Evolutionary conservation across 2,113 vertebrate species (phyloP).

Genomic region (Psittacula cyanocephala): DNA sequence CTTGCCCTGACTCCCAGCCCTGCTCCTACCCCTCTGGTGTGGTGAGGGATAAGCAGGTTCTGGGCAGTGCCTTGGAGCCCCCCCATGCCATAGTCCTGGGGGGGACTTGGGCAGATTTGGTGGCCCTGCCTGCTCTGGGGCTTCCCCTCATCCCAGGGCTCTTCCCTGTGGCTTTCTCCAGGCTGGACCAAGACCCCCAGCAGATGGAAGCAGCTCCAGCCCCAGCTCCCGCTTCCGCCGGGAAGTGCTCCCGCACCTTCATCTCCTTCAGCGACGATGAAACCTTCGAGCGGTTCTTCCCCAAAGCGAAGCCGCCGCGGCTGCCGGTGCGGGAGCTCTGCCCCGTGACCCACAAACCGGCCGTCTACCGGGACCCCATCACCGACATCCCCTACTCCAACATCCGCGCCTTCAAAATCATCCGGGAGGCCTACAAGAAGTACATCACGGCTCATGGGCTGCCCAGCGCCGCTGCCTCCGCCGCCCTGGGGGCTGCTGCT

Average conservation of each 20-base stretch:
- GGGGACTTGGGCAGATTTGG: neutral
- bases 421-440: constrained; percentile 92
- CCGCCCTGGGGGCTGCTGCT: constrained; percentile 53
- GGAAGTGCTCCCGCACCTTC: constrained; percentile 88
- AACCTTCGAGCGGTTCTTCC: constrained; percentile 83
- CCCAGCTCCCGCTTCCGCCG: neutral
- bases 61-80: neutral
- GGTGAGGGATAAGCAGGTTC: neutral
- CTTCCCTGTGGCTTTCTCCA: neutral
- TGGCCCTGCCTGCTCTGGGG: neutral
- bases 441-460: constrained; percentile 92
- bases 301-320: constrained; percentile 61
- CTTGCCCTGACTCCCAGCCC: too few relatives aligned
- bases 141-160: fast-evolving
- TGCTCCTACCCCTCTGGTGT: fast-evolving
- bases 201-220: constrained; percentile 8
- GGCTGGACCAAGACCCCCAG: constrained; percentile 84
- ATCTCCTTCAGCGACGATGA: constrained; percentile 93
- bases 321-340: constrained; percentile 87
- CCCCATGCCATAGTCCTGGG: too few relatives aligned
- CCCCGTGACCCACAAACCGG: constrained; percentile 90
- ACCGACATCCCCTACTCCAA: constrained; percentile 94
- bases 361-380: constrained; percentile 90
- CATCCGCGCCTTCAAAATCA: constrained; percentile 90
- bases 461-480: constrained; percentile 76